Base-by-base conservation (phyloP, 1,140 invertebrate species). In the Coenobita brevimanus region DNA sequence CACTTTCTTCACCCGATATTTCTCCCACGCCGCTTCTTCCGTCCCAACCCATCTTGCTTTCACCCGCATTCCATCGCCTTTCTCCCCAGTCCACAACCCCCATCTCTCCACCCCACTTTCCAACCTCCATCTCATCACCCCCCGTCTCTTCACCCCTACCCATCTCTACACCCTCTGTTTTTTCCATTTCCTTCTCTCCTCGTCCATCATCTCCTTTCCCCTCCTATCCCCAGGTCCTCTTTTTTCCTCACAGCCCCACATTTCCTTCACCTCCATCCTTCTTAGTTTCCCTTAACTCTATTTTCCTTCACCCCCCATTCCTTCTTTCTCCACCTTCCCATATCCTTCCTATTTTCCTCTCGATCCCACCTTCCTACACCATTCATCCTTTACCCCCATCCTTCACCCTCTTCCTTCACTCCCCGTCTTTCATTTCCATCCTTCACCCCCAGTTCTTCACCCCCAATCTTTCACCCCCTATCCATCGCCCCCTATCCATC, bases 401-500 rank as follows among this genome's bases (percentile, higher is more conserved):
- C 21, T 21, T 21, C 21, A 6, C 21, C 21, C 21, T 30, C 21
- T 30, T 54, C 43, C 33, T 30, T 64, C 62, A 24, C 62, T 64
- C 21, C 30, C 62, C 30, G n/a, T 64, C 62, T 64, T 36, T 69
- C 64, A n/a, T 69, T 36, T 69, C 64, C 38, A 27, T 69, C 64
- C 38, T 36, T 69, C 64, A 33, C 62, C 21, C 62, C 38, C 64
- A 33, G 30, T 69, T 36, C 38, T 38, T 71, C 67, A 38, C 67
- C 41, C 67, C 41, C 67, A 38, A 30, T 71, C 67, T 71, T 38
- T n/a, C n/a, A n/a, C n/a, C n/a, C n/a, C n/a, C n/a, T n/a, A n/a
- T n/a, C n/a, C n/a, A n/a, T n/a, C n/a, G n/a, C n/a, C n/a, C n/a
- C n/a, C n/a, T n/a, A n/a, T n/a, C n/a, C 41, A 30, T 33, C 67